Conservation (phyloP, 2,888 invertebrate genomes). For the Drosophila trichaetosa region DNA sequence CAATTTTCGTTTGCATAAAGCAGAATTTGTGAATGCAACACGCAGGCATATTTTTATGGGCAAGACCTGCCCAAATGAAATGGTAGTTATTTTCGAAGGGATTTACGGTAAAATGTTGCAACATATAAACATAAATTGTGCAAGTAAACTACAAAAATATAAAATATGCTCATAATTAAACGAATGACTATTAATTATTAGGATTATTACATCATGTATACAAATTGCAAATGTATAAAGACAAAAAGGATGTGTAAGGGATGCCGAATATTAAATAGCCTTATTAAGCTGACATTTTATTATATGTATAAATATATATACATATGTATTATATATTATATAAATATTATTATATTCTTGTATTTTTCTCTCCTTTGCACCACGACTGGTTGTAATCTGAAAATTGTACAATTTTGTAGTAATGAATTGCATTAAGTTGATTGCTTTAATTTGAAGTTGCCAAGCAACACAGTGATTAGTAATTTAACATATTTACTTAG, state of each 20-base stretch:
- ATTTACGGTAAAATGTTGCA: neutral
- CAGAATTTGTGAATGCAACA: conserved; percentile 32
- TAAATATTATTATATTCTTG: too few species aligned
- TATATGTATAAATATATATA: too few species aligned
- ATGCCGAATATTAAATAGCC: neutral
- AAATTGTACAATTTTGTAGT: neutral
- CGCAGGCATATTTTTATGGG: conserved; percentile 24
- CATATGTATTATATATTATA: too few species aligned
- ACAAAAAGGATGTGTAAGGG: fast-evolving
- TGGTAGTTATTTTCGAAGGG: neutral
- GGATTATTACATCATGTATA: neutral
- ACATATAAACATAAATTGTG: neutral
- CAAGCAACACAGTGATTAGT: neutral
- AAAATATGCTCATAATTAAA: neutral
- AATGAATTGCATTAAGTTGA: neutral
- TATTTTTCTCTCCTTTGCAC: neutral
- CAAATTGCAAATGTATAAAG: neutral
- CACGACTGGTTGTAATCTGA: neutral
- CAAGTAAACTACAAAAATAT: too few species aligned
- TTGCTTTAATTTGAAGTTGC: neutral
- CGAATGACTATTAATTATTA: neutral
- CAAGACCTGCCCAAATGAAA: neutral
- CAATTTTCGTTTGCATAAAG: conserved; percentile 42
- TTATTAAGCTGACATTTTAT: neutral
- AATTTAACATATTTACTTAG: neutral